Conservation (phyloP, 2,113 vertebrate genomes). For the Podarcis raffonei region DNA sequence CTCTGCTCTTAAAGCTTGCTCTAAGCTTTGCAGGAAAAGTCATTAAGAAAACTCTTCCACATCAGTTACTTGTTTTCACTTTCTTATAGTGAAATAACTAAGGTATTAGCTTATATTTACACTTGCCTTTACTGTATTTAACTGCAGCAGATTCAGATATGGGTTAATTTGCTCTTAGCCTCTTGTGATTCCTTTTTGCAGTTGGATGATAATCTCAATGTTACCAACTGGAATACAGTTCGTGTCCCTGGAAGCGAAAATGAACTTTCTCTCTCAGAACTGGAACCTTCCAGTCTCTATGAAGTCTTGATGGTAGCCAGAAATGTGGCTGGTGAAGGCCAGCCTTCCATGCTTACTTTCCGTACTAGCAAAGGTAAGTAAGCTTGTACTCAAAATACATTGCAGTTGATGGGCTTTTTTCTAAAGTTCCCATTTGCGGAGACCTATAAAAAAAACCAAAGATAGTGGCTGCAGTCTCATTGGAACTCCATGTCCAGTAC, state of each 20-base stretch:
- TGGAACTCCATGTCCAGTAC: not conserved
- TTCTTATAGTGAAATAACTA: not conserved
- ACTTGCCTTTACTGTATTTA: not conserved
- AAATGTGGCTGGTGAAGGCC: constrained; percentile 87
- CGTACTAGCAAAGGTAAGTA: constrained; percentile 93
- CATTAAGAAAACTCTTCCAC: no score
- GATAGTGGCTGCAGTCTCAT: not conserved
- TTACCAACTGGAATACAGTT: constrained; percentile 87
- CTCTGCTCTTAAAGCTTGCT: no score
- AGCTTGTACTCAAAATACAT: not conserved
- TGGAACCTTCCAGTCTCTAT: constrained; percentile 94
- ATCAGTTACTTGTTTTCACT: not conserved
- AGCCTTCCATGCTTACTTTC: constrained; percentile 97
- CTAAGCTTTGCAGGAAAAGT: no score
- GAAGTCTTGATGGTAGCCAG: constrained; percentile 97
- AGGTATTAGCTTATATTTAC: not conserved
- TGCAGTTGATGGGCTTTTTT: not conserved
- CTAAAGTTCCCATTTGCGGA: not conserved
- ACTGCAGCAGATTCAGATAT: accelerated
- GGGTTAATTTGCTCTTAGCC: not conserved
- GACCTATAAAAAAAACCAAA: not conserved
- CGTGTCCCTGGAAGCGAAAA: constrained; percentile 95
- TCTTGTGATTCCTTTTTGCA: constrained; percentile 52
- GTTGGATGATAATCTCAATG: constrained; percentile 83
- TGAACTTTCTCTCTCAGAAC: constrained; percentile 87